Conservation (phyloP, 2,888 invertebrate genomes). For the Pecten maximus region DNA sequence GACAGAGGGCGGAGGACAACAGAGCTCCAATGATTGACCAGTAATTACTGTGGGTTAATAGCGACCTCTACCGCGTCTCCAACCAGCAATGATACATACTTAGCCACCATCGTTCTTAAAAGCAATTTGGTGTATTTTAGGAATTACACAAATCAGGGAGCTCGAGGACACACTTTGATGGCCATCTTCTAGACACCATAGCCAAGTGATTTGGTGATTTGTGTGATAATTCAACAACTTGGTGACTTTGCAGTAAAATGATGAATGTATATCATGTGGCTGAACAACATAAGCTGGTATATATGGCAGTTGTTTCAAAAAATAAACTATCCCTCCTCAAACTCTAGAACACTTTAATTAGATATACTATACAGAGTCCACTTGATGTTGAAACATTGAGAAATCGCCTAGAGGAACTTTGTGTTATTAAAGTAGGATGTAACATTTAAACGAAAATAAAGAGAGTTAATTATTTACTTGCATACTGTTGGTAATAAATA, state of each 20-base stretch:
- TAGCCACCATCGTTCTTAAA: not conserved
- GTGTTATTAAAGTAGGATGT: too few species aligned
- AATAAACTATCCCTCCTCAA: not conserved
- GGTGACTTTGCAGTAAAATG: too few species aligned
- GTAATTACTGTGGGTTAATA: not conserved
- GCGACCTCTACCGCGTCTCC: not conserved
- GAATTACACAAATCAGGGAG: not conserved
- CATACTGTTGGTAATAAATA: not conserved
- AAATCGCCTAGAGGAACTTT: too few species aligned
- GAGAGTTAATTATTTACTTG: too few species aligned
- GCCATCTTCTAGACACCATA: not conserved
- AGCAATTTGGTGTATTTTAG: constrained; percentile 17
- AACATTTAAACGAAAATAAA: too few species aligned
- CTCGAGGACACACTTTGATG: not conserved
- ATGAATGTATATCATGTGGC: too few species aligned
- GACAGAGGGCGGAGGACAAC: not conserved
- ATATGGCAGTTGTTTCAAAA: not conserved
- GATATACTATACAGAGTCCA: too few species aligned
- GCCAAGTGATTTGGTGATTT: too few species aligned
- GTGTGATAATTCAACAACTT: too few species aligned
- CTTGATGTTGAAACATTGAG: too few species aligned
- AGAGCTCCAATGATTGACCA: not conserved
- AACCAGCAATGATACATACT: not conserved
- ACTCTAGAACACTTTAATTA: too few species aligned
- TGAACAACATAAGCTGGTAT: too few species aligned